Conservation (phyloP, 2,797 vertebrate species). For the Alosa sapidissima region DNA sequence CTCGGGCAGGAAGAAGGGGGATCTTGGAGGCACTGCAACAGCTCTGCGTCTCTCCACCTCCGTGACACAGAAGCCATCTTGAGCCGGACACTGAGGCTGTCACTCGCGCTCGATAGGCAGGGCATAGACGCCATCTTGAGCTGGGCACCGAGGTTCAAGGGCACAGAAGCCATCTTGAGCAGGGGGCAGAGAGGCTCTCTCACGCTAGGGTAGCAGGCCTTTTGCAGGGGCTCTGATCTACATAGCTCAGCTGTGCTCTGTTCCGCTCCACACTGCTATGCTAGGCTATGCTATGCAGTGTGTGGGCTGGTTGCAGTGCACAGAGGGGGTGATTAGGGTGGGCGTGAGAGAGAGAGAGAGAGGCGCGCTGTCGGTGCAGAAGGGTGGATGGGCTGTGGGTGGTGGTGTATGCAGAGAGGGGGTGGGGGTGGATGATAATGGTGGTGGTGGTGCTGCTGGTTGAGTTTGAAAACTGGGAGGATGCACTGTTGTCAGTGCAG, state of each 20-base stretch:
- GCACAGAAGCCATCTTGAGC: no score
- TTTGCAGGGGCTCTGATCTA: neutral
- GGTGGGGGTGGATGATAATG: neutral
- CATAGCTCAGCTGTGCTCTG: neutral
- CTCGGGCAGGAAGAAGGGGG: slow-evolving; percentile 64
- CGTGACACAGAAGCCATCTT: slow-evolving; percentile 36
- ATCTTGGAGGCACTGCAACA: slow-evolving; percentile 58
- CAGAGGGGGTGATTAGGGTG: neutral
- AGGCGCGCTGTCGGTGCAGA: neutral
- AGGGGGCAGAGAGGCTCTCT: neutral
- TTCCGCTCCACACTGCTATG: neutral
- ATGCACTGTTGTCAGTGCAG: neutral
- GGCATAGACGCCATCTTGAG: no score
- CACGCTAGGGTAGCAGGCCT: neutral
- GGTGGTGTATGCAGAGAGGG: no score
- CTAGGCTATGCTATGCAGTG: neutral
- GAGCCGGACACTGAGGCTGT: slow-evolving; percentile 39
- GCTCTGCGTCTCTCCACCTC: slow-evolving; percentile 57
- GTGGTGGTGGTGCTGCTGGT: neutral
- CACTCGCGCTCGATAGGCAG: no score
- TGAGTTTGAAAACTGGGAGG: neutral
- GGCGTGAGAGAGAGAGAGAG: neutral
- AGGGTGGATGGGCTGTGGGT: neutral
- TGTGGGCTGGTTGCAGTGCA: neutral
- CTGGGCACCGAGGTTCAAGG: no score